A percentile compares a stretch with the other conserved stretches of the same genome.
Evolutionary conservation across 2,113 vertebrate species (phyloP).

Genomic region (Eurypyga helias): DNA sequence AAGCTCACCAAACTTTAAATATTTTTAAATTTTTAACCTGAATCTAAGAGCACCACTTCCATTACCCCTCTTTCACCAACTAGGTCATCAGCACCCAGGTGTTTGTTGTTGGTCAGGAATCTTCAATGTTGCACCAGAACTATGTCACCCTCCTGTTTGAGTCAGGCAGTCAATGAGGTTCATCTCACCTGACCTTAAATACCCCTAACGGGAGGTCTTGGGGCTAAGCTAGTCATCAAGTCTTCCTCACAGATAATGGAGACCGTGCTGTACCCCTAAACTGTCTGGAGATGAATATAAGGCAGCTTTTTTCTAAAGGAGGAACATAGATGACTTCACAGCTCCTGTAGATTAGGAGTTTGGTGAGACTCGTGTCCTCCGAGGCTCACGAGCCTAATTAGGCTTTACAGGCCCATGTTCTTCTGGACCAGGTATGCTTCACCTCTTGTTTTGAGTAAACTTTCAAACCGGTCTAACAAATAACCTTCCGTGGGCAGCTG

Average conservation of each 20-base stretch:
- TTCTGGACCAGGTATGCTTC: background rate
- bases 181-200: background rate
- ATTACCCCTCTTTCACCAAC: fast-evolving
- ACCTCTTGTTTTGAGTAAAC: background rate
- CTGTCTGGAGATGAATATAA: background rate
- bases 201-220: background rate
- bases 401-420: background rate
- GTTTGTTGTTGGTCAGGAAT: background rate
- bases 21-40: background rate
- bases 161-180: background rate
- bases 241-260: fast-evolving
- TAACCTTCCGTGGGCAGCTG: fast-evolving
- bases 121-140: too few relatives aligned
- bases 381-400: too few relatives aligned
- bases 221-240: too few relatives aligned
- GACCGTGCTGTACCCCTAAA: fast-evolving
- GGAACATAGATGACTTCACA: fast-evolving
- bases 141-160: too few relatives aligned
- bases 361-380: fast-evolving
- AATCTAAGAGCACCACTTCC: background rate
- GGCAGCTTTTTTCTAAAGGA: too few relatives aligned
- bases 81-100: background rate
- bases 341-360: fast-evolving
- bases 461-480: fast-evolving
- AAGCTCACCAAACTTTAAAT: background rate